A percentile compares a stretch with the other conserved stretches of the same genome.
These are phyloP conservation scores for Ectropis crepuscularia DNA, from an alignment of 2,888 invertebrate genomes.

Conservation along the genomic window DNA sequence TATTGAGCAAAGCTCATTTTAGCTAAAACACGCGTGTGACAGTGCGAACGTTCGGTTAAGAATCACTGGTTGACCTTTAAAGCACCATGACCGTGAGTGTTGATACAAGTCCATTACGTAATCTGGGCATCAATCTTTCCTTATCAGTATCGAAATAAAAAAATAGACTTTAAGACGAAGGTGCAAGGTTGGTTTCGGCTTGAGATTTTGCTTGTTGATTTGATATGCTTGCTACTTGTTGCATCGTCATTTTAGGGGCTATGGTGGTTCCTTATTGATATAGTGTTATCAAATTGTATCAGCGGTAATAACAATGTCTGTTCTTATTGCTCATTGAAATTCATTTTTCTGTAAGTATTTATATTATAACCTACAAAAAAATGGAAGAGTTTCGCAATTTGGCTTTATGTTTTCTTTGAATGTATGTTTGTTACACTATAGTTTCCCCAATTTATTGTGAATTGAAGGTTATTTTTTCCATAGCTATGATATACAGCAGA, in stretches of 20 bases:
- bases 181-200: slow-evolving; percentile 30
- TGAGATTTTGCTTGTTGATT: slow-evolving; percentile 41
- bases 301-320: slow-evolving; percentile 21
- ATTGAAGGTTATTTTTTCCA: no score
- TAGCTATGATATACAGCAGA: no score
- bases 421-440: no score
- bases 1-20: no score
- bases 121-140: slow-evolving; percentile 70
- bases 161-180: slow-evolving; percentile 28
- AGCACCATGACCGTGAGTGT: slow-evolving; percentile 78
- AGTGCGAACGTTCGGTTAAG: slow-evolving; percentile 28
- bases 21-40: no score
- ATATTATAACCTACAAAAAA: no score
- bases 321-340: background rate
- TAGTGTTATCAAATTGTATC: slow-evolving; percentile 46
- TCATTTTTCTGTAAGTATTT: no score
- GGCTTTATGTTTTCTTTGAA: no score
- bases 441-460: no score
- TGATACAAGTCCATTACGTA: slow-evolving; percentile 76
- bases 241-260: slow-evolving; percentile 58
- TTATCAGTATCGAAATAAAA: slow-evolving; percentile 42
- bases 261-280: slow-evolving; percentile 59
- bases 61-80: slow-evolving; percentile 70
- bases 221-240: slow-evolving; percentile 57
- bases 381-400: no score